phyloP scores from a whole-genome alignment of 2,888 invertebrate genomes.

The Euplagia quadripunctaria region DNA sequence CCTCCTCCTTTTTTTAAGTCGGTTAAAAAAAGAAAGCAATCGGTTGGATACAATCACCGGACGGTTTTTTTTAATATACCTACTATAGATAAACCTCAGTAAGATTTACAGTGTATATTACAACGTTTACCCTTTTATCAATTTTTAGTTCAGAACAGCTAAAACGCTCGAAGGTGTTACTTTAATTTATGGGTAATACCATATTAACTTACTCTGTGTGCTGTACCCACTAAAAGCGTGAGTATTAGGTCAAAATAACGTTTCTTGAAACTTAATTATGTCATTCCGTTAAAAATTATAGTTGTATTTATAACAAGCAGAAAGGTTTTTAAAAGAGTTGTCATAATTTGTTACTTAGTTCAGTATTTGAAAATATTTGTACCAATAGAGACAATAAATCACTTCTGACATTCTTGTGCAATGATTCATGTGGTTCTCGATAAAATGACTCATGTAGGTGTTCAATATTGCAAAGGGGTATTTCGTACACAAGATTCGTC shows the following conservation, averaged over 20 bases:
- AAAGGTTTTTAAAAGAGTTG: not conserved
- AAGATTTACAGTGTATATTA: too few species aligned
- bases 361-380: not conserved
- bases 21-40: too few species aligned
- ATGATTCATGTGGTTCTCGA: constrained; percentile 43
- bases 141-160: not conserved
- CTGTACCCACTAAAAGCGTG: constrained; percentile 36
- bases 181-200: constrained; percentile 2
- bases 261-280: constrained; percentile 1
- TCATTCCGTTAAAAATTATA: not conserved
- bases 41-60: too few species aligned
- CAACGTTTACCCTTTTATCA: not conserved
- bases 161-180: not conserved
- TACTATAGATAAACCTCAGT: too few species aligned
- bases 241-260: constrained; percentile 20
- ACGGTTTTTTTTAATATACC: too few species aligned
- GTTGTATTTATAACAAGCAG: constrained; percentile 7
- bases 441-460: constrained; percentile 32
- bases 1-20: too few species aligned
- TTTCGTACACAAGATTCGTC: constrained; percentile 33
- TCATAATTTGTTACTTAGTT: not conserved
- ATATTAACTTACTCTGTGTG: constrained; percentile 16
- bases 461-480: constrained; percentile 18
- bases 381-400: constrained; percentile 7
- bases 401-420: constrained; percentile 19